Evolutionary conservation across 2,888 invertebrate species (phyloP).

Genomic region (Nebria salina): DNA sequence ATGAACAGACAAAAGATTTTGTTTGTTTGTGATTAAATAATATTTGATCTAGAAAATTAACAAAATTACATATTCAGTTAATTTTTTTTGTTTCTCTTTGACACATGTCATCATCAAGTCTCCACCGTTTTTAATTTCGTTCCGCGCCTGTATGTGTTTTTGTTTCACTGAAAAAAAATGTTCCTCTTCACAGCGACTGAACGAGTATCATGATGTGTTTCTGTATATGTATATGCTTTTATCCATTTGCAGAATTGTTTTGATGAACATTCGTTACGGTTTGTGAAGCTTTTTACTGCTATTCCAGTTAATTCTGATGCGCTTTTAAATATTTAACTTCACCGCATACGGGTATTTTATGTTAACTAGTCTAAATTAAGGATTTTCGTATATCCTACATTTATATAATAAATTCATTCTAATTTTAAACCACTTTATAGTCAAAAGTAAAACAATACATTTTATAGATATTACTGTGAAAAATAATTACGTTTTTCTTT

Average conservation of each 20-base stretch:
- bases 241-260: conserved; percentile 23
- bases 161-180: neutral
- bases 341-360: conserved; percentile 34
- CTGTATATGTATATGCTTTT: neutral
- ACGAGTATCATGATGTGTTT: neutral
- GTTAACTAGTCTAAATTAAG: conserved; percentile 23
- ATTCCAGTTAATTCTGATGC: conserved; percentile 38
- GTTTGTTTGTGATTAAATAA: neutral
- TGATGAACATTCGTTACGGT: conserved; percentile 44
- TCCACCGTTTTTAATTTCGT: conserved; percentile 16
- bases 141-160: neutral
- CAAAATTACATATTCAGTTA: conserved; percentile 40
- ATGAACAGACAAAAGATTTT: no score
- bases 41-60: conserved; percentile 21
- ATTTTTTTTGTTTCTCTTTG: conserved; percentile 27
- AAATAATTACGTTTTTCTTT: no score
- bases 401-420: no score
- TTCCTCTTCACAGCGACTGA: conserved; percentile 5
- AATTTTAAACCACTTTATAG: no score
- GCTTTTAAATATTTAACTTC: conserved; percentile 18
- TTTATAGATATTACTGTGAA: no score
- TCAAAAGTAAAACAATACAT: no score
- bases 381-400: neutral
- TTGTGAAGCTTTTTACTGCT: conserved; percentile 39
- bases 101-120: conserved; percentile 32